Evolutionary conservation across 2,113 vertebrate genomes (phyloP).

Genomic region (Gadus chalcogrammus): DNA sequence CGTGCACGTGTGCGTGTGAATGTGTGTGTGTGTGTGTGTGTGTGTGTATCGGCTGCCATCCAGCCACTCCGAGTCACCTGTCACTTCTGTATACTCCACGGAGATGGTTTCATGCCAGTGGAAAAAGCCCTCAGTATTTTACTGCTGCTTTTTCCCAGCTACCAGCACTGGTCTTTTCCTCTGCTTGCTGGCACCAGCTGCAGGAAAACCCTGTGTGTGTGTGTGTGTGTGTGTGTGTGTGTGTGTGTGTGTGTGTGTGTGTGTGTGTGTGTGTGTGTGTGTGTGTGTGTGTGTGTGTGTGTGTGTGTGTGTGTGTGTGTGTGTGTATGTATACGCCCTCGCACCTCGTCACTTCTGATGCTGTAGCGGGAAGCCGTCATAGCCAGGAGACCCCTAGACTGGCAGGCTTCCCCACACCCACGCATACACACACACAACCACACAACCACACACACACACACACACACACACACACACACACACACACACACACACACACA

Average conservation of each 20-base stretch:
- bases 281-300: constrained; percentile 7
- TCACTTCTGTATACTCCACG: constrained; percentile 59
- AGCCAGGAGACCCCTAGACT: constrained; percentile 73
- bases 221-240: constrained; percentile 33
- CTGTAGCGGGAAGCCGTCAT: constrained; percentile 57
- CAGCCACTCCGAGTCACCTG: constrained; percentile 61
- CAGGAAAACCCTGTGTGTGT: constrained; percentile 63
- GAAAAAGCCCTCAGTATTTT: constrained; percentile 64
- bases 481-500: constrained; percentile 7
- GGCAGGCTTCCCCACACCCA: constrained; percentile 66
- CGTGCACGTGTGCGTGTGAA: constrained; percentile 13
- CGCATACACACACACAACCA: constrained; percentile 35
- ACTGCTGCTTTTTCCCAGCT: constrained; percentile 67
- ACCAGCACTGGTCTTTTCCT: constrained; percentile 61
- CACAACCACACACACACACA: constrained; percentile 12
- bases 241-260: constrained; percentile 16
- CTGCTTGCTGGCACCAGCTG: constrained; percentile 50
- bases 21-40: constrained; percentile 23
- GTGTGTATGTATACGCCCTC: constrained; percentile 49
- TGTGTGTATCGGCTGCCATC: constrained; percentile 41
- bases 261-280: constrained; percentile 34
- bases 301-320: background rate
- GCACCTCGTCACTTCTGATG: constrained; percentile 71
- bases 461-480: background rate
- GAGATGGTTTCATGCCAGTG: constrained; percentile 56